Conservation (phyloP, 2,113 vertebrate species). For the Lamprologus lemairii region DNA sequence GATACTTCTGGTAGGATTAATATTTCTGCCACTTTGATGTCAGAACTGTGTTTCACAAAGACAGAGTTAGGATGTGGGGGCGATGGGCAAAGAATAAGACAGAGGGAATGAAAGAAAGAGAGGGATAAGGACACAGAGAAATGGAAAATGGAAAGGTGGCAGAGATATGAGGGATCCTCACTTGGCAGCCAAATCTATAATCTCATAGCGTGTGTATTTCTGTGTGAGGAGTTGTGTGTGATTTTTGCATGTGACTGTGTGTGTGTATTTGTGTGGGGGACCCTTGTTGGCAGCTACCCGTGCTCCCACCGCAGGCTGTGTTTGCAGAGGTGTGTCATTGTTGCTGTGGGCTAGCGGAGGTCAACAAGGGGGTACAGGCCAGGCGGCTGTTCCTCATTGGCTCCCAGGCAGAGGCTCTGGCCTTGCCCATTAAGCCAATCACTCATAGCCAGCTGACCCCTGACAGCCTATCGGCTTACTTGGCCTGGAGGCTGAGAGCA, state of each 20-base stretch:
- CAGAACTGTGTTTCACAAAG: constrained; percentile 62
- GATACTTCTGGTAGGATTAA: constrained; percentile 67
- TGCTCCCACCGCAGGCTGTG: constrained; percentile 48
- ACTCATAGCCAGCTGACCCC: constrained; percentile 68
- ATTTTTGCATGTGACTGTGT: constrained; percentile 24
- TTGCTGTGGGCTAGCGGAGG: constrained; percentile 55
- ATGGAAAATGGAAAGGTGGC: constrained; percentile 59
- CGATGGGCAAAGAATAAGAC: constrained; percentile 57
- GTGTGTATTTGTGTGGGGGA: not conserved
- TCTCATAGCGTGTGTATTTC: constrained; percentile 46
- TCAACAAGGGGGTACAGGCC: constrained; percentile 57
- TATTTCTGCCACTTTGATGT: constrained; percentile 73
- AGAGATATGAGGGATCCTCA: constrained; percentile 66
- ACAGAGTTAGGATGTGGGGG: constrained; percentile 57
- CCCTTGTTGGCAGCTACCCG: constrained; percentile 54
- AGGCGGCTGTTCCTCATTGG: constrained; percentile 48
- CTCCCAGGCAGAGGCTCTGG: constrained; percentile 52
- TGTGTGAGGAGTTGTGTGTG: constrained; percentile 13
- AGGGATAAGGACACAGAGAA: constrained; percentile 42
- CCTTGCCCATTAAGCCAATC: constrained; percentile 67
- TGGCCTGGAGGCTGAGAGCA: constrained; percentile 51
- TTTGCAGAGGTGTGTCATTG: constrained; percentile 68
- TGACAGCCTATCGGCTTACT: constrained; percentile 68
- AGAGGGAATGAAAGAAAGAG: constrained; percentile 44
- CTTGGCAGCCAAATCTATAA: constrained; percentile 72